These are phyloP conservation scores for Streblospio benedicti DNA, from an alignment of 1,140 invertebrate genomes.

Conservation along the genomic window DNA sequence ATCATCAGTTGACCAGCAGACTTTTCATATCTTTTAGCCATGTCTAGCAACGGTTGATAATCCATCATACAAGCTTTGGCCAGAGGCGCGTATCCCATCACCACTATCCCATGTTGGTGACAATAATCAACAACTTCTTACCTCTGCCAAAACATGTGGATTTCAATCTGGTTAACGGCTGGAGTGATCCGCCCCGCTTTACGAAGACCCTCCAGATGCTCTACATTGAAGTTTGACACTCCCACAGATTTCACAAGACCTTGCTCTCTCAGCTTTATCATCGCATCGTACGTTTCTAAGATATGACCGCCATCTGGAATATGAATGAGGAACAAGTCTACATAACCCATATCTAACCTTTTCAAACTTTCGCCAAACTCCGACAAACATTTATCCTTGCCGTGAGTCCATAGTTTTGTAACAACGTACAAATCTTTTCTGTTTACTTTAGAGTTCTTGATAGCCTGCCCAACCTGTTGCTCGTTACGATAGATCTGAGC, in stretches of 20 bases:
- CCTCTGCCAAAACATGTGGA: conserved; percentile 31
- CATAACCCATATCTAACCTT: conserved; percentile 28
- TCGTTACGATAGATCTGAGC: conserved; percentile 31
- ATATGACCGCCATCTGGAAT: conserved; percentile 25
- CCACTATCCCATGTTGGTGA: conserved; percentile 24
- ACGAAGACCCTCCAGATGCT: conserved; percentile 29
- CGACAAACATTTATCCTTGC: not conserved
- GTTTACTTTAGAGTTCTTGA: conserved; percentile 23
- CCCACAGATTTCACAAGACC: conserved; percentile 34
- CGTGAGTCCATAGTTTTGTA: conserved; percentile 25
- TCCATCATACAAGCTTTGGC: conserved; percentile 24
- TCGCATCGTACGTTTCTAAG: conserved; percentile 31
- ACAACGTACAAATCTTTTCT: conserved; percentile 31
- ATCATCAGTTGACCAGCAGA: conserved; percentile 25
- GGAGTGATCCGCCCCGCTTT: conserved; percentile 26
- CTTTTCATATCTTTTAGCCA: conserved; percentile 27
- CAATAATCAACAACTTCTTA: conserved; percentile 30
- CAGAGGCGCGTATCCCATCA: conserved; percentile 35
- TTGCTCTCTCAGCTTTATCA: conserved; percentile 29
- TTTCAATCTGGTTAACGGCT: conserved; percentile 36
- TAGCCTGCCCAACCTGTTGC: conserved; percentile 25
- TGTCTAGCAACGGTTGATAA: conserved; percentile 22
- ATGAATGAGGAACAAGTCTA: conserved; percentile 36
- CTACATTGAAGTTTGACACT: conserved; percentile 36
- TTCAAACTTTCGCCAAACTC: not conserved